Evolutionary conservation across 1,140 invertebrate genomes (phyloP).

Genomic region (Magallana gigas): DNA sequence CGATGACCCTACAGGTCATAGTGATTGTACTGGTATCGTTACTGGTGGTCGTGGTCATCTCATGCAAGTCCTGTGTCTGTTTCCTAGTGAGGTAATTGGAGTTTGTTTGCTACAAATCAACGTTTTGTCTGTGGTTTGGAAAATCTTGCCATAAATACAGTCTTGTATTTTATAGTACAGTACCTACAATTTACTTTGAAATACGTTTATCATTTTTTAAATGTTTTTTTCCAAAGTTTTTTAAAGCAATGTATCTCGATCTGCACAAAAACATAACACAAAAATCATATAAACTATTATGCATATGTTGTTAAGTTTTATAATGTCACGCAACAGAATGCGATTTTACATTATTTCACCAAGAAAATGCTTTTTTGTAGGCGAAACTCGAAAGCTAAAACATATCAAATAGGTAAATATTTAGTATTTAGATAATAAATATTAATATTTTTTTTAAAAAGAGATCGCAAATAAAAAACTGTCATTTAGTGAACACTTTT

Average conservation of each 20-base stretch:
- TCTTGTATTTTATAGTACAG: no score
- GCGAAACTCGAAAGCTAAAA: background rate
- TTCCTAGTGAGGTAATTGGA: background rate
- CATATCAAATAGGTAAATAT: background rate
- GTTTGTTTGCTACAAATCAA: background rate
- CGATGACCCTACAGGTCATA: no score
- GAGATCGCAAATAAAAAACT: background rate
- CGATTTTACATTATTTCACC: background rate
- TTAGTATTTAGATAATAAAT: background rate
- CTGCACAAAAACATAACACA: no score
- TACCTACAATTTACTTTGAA: no score
- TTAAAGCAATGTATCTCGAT: no score
- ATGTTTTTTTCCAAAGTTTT: no score
- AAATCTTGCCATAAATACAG: no score
- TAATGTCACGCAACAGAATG: background rate
- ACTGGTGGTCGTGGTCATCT: background rate
- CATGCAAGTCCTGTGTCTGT: background rate
- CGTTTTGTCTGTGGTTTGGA: background rate
- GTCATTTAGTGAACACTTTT: background rate
- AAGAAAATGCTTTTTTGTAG: background rate
- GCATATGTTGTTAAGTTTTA: background rate
- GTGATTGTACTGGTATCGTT: background rate
- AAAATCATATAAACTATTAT: background rate
- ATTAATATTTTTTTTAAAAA: background rate
- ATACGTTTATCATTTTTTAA: no score